Evolutionary conservation across 2,797 vertebrate genomes (phyloP).

Genomic region (Melopsittacus undulatus): DNA sequence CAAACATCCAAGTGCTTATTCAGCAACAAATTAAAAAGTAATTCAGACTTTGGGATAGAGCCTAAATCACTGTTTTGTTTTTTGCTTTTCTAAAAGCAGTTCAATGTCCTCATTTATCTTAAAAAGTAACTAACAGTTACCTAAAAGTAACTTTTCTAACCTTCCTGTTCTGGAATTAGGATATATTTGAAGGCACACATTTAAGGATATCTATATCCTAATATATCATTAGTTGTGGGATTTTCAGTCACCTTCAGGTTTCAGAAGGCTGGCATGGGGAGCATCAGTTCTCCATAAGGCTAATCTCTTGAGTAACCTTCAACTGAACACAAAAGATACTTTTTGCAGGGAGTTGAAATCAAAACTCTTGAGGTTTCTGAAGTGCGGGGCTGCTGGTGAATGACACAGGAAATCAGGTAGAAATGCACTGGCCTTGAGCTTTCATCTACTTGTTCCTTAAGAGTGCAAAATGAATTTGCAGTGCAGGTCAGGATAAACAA

Average conservation of each 20-base stretch:
- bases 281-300: not conserved
- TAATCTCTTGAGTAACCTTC: not conserved
- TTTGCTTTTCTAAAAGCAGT: not conserved
- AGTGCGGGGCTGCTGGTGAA: not conserved
- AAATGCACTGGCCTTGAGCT: not conserved
- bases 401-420: not conserved
- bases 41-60: not conserved
- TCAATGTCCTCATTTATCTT: not conserved
- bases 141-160: not conserved
- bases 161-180: not conserved
- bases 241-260: not conserved
- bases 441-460: not conserved
- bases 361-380: not conserved
- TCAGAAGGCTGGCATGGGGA: not conserved
- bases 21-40: not conserved
- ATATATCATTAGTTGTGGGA: not conserved
- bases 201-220: not conserved
- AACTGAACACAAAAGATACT: not conserved
- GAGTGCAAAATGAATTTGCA: not conserved
- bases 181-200: not conserved
- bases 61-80: not conserved
- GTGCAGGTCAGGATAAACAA: not conserved
- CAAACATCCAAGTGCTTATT: not conserved
- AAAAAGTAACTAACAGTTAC: not conserved
- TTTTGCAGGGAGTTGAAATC: not conserved